Base-by-base conservation (phyloP, 2,888 invertebrate species). In the Drosophila crucigera region DNA sequence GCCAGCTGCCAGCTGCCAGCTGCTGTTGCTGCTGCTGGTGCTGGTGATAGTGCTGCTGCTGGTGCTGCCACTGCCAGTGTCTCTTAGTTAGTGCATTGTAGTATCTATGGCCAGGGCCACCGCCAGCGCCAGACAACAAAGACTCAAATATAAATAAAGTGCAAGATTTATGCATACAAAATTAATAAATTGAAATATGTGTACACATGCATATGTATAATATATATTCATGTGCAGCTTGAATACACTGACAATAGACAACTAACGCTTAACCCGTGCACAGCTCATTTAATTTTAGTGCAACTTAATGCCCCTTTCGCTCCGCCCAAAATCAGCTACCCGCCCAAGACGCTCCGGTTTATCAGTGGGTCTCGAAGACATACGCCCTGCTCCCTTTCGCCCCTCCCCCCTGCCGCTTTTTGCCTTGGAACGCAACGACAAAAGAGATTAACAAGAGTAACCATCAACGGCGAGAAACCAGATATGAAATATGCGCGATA, bases 401-500 rank as follows among this genome's bases (percentile, higher is more conserved):
- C 30, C 30, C 22, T 3, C 30, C 16, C 47, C 11, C 39, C 25
- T 1, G 22, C 25, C 25, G 6, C 19, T 54, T 16, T 2, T 9
- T 16, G 35, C 11, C 25, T 4, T 25, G 35, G 37, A 55, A 19
- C 28, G n/a, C 64, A 68, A 73, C 76, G 63, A 78, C 78, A 76
- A 80, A 74, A 66, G 78, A 84, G 86, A 84, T 84, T 84, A 85
- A 85, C 76, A 78, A 72, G 83, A 83, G 81, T 83, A 83, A 84
- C 77, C 84, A 84, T 71, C 74, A 74, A 70, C 55, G 55, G 59
- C 73, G 50, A 84, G 81, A 83, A 84, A 84, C 80, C 87, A 87
- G 87, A 85, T 85, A 85, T 87, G 85, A 87, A 82, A 87, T 81
- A 87, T 87, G 72, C 73, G 87, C 78, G 87, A 87, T 85, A 85